A percentile compares a stretch with the other conserved stretches of the same genome.
Conservation (phyloP, 2,888 invertebrate genomes). For the Tachina fera region DNA sequence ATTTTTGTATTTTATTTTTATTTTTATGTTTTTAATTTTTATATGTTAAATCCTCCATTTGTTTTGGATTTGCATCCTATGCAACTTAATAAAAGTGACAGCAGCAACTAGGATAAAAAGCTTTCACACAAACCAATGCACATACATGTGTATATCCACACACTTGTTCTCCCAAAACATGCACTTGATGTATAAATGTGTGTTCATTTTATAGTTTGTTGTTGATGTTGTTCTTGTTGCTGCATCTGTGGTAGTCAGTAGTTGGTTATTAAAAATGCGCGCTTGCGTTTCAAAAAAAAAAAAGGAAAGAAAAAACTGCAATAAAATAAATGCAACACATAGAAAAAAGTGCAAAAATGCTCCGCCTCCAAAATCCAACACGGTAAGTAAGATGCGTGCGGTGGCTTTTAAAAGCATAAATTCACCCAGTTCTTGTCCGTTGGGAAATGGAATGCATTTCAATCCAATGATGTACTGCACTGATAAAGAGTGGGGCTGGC, state of each 20-base stretch:
- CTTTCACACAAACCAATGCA: background rate
- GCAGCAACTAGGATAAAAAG: constrained; percentile 43
- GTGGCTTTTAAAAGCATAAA: constrained; percentile 52
- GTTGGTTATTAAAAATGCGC: constrained; percentile 80
- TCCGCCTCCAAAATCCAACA: constrained; percentile 77
- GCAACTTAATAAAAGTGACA: constrained; percentile 50
- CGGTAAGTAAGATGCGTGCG: constrained; percentile 67
- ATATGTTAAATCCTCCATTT: constrained; percentile 60
- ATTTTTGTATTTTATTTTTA: constrained; percentile 8
- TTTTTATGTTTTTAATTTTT: constrained; percentile 57
- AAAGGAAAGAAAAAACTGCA: background rate
- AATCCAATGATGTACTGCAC: constrained; percentile 25
- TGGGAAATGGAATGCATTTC: constrained; percentile 42
- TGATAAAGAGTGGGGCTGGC: background rate
- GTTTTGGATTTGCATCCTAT: constrained; percentile 65
- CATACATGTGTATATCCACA: background rate
- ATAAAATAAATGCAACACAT: constrained; percentile 22
- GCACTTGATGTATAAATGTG: constrained; percentile 7
- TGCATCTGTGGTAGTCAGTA: constrained; percentile 39
- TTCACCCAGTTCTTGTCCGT: constrained; percentile 49
- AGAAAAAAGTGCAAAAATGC: constrained; percentile 80
- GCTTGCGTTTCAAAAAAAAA: constrained; percentile 80
- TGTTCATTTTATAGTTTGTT: constrained; percentile 32
- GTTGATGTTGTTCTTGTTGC: constrained; percentile 66
- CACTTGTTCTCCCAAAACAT: background rate